These are phyloP conservation scores for Pluvianellus socialis DNA, from an alignment of 2,113 vertebrate species.

Conservation along the genomic window DNA sequence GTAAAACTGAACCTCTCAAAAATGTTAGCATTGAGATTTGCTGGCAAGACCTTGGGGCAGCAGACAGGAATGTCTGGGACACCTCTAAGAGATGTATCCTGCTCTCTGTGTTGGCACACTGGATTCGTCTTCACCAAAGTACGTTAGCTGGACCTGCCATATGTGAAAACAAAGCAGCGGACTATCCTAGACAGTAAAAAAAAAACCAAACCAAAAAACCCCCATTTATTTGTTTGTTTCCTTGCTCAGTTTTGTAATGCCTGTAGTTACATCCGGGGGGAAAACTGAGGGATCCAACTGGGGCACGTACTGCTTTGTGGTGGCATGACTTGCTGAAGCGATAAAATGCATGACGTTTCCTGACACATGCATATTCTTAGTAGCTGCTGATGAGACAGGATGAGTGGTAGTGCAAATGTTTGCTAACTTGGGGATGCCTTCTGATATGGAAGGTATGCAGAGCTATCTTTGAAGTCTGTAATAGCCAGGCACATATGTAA, in stretches of 20 bases:
- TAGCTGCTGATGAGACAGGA: constrained; percentile 36
- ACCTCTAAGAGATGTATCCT: background rate
- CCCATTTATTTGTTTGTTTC: background rate
- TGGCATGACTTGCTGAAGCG: background rate
- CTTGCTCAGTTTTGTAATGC: background rate
- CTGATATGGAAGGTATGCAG: constrained; percentile 29
- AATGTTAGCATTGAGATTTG: background rate
- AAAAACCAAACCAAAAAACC: no score
- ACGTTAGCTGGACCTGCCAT: background rate
- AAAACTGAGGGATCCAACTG: background rate
- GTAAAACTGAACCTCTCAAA: background rate
- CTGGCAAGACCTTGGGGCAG: background rate
- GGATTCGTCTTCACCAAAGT: background rate
- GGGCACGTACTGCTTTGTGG: background rate
- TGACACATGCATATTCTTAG: constrained; percentile 49
- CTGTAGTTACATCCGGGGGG: background rate
- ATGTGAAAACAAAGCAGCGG: background rate
- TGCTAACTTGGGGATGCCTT: background rate
- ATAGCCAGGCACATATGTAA: background rate
- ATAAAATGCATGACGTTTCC: background rate
- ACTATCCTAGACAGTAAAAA: background rate
- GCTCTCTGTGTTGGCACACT: fast-evolving
- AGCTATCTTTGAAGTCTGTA: constrained; percentile 14
- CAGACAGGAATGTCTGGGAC: background rate
- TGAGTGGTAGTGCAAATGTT: constrained; percentile 38